These are phyloP conservation scores for Argynnis bischoffii DNA, from an alignment of 2,888 invertebrate species.

Conservation along the genomic window DNA sequence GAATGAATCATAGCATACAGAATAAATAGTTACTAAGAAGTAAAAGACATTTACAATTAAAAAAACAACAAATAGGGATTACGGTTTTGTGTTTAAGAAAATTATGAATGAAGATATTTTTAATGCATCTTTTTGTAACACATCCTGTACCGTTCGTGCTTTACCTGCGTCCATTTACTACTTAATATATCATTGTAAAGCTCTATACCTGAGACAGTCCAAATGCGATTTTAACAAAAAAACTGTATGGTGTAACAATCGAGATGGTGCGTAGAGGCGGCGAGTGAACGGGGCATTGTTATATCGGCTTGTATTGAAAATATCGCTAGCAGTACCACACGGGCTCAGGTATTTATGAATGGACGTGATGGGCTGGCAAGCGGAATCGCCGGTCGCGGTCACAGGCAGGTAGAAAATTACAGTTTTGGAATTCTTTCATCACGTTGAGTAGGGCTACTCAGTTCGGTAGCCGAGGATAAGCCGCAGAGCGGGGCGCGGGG, in stretches of 20 bases:
- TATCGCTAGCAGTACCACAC: conserved; percentile 53
- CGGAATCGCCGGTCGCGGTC: conserved; percentile 68
- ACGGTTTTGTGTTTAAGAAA: conserved; percentile 45
- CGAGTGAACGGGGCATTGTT: conserved; percentile 53
- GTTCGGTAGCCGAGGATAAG: conserved; percentile 71
- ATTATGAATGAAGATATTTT: conserved; percentile 57
- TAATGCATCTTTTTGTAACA: conserved; percentile 56
- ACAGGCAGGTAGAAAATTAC: conserved; percentile 80
- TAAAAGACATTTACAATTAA: background rate
- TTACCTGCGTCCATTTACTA: conserved; percentile 64
- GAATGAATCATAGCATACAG: no score
- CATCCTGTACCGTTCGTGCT: conserved; percentile 72
- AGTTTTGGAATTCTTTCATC: conserved; percentile 80
- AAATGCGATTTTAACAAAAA: conserved; percentile 68
- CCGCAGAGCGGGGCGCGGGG: conserved; percentile 81
- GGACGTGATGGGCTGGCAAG: conserved; percentile 75
- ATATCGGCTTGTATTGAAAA: conserved; percentile 54
- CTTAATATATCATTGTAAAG: conserved; percentile 60
- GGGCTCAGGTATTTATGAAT: conserved; percentile 80
- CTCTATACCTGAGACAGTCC: conserved; percentile 71
- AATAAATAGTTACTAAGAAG: no score
- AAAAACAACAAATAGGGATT: conserved; percentile 2
- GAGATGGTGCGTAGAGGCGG: conserved; percentile 60
- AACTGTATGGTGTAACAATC: conserved; percentile 65
- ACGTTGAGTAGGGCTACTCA: conserved; percentile 73